phyloP scores from a whole-genome alignment of 1,140 invertebrate species.

The Orius laevigatus region DNA sequence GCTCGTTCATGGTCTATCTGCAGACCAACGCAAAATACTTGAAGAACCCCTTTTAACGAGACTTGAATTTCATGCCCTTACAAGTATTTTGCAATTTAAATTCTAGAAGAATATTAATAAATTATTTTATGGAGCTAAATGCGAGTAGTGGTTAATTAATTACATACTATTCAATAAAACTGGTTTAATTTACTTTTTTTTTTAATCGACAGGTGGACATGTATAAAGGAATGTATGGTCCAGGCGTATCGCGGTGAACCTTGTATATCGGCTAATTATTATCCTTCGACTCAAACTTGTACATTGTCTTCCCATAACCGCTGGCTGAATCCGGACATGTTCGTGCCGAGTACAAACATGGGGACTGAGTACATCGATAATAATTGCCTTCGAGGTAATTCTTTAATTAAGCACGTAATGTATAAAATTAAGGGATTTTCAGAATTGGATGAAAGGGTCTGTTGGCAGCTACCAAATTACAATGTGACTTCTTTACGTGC shows the following conservation, averaged over 20 bases:
- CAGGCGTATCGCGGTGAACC: conserved; percentile 17
- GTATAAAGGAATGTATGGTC: too few relatives aligned
- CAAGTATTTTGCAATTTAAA: too few relatives aligned
- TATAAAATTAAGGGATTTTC: neutral
- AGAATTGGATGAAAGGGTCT: too few relatives aligned
- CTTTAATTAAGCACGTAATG: neutral
- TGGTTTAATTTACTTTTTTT: too few relatives aligned
- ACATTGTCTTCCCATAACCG: conserved; percentile 32
- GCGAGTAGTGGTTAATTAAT: neutral
- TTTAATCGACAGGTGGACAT: neutral
- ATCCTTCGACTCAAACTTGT: conserved; percentile 23
- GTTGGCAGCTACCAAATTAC: conserved; percentile 19
- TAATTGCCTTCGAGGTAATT: conserved; percentile 25
- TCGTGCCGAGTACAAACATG: conserved; percentile 25
- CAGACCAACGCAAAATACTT: too few relatives aligned
- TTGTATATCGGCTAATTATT: conserved; percentile 27
- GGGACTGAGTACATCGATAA: conserved; percentile 36
- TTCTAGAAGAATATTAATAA: too few relatives aligned
- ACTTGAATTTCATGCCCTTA: too few relatives aligned
- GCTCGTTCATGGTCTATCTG: too few relatives aligned
- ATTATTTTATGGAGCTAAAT: too few relatives aligned
- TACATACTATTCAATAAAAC: neutral
- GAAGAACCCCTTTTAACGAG: too few relatives aligned
- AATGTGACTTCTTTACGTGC: conserved; percentile 19
- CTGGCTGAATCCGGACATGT: conserved; percentile 32